Evolutionary conservation across 1,140 invertebrate species (phyloP).

Genomic region (Dinoponera quadriceps): DNA sequence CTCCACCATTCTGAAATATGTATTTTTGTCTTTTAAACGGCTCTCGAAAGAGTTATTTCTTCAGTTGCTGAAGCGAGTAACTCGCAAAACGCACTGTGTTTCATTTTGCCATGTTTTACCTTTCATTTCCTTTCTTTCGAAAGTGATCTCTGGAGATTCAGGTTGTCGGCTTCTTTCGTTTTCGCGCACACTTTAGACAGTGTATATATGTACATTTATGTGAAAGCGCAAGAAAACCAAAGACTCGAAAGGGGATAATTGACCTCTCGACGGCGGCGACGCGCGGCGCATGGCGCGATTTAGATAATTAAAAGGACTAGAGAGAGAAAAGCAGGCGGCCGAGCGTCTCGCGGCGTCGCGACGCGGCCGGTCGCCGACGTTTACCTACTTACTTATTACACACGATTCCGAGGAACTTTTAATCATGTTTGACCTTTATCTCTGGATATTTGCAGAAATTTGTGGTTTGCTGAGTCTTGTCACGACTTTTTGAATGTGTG

Average conservation of each 20-base stretch:
- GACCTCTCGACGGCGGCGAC: slow-evolving; percentile 35
- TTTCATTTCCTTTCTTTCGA: too few relatives aligned
- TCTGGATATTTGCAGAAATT: slow-evolving; percentile 86
- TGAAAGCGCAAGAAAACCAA: not conserved
- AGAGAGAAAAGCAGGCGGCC: slow-evolving; percentile 41
- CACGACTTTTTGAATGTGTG: slow-evolving; percentile 85
- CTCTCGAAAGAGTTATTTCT: too few relatives aligned
- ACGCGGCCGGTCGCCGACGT: slow-evolving; percentile 46
- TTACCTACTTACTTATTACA: slow-evolving; percentile 68
- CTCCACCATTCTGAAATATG: not conserved
- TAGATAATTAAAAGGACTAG: slow-evolving; percentile 59
- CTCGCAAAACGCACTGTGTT: too few relatives aligned
- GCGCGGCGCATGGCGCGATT: slow-evolving; percentile 49
- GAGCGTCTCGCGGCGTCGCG: slow-evolving; percentile 52
- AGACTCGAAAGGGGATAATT: slow-evolving; percentile 25
- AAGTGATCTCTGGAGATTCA: too few relatives aligned
- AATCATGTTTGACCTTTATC: slow-evolving; percentile 85
- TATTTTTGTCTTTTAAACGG: too few relatives aligned
- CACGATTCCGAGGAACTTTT: slow-evolving; percentile 82
- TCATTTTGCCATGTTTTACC: too few relatives aligned
- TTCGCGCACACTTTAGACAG: not conserved
- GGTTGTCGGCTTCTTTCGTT: too few relatives aligned
- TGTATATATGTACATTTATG: not conserved
- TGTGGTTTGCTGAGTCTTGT: slow-evolving; percentile 86
- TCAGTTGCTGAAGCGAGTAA: too few relatives aligned